Base-by-base conservation (phyloP, 2,797 vertebrate species). In the Channa striata region DNA sequence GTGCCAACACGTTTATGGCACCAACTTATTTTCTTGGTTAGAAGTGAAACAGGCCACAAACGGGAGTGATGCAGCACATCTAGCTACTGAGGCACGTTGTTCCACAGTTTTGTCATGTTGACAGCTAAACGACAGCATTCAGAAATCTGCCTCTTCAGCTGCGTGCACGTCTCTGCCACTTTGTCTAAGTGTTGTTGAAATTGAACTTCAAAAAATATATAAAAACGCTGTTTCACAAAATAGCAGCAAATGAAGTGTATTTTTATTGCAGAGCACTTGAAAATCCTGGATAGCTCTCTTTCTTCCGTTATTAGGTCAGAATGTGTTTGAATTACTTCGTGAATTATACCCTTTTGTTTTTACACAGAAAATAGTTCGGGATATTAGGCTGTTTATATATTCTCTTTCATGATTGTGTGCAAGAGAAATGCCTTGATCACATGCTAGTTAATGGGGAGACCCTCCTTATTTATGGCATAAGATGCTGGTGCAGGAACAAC, bases 381-480 rank as follows among this genome's bases (percentile, higher is more conserved):
- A 89, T 84, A 86, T 89, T 87, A 84, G 39, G 59, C 79, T 84
- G 72, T 76, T 92, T 89, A 92, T 85, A 70, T 81, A 93, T 92
- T 94, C 91, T 68, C 90, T 93, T 94, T 93, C 82, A 91, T 87
- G 91, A 90, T 90, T 92, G 87, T 77, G 84, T 84, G 86, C 78
- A 57, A 74, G 76, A 89, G 87, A 93, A 30, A 84, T 51, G 87
- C 90, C 89, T 93, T 93, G 91, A 93, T 93, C 89, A 83, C 84
- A 89, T 90, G 81, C 77, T 87, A 87, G 87, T 91, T 93, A 92
- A 91, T 90, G 73, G 87, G 78, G 74, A 88, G 85, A 87, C 86
- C 85, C 83, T 85, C 80, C 62, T 82, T 90, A 86, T 91, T 90
- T 90, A 92, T 88, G 82, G 82, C 74, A 72, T 75, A 83, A 67